Base-by-base conservation (phyloP, 2,113 vertebrate genomes). In the Scopus umbretta region DNA sequence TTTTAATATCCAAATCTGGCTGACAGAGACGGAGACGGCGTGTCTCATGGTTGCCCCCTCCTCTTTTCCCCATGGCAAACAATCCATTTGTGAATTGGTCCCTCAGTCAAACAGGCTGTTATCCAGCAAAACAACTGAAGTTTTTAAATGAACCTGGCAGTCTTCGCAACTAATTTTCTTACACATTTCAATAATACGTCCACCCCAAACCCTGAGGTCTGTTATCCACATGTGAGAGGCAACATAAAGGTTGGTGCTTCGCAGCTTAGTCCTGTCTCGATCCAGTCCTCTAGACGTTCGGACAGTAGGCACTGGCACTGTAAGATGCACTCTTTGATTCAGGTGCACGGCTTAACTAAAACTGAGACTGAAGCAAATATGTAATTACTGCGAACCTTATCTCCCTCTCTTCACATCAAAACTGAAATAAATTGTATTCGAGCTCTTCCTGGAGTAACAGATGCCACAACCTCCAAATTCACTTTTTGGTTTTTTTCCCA, bases 21-120 rank as follows among this genome's bases (percentile, higher is more conserved):
- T 56, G 36, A 7, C 10, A 6, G 49, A 40, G 45, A 19, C 45
- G 59, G 26, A 49, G 43, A 2, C 0, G 0, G 1, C 23, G 3
- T 40, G 59, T 40, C 68, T 68, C 43, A 2, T 1, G 4, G 11
- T 13, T 20, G 27, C 11, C 11, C 9, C 5, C 29, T 65, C 16
- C 15, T 36, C 63, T 81, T 63, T 43, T 36, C 75, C 75, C 18
- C 36, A 45, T 22, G n/a, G 61, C 9, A 65, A 76, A 78, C 68
- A 55, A 42, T 22, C 22, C 23, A 9, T 36, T 20, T 36, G 52
- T 29, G 72, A 14, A 10, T 25, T 29, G 18, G 29, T 83, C 22
- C 29, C 42, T 52, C 27, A 2, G 50, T 56, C 25, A 52, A 85
- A 81, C 70, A 29, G 3, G 32, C 10, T 55, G 17, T n/a, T 26